Evolutionary conservation across 2,797 vertebrate species (phyloP), one percentile per base, ranked within the genome.

Genomic region (Clarias platycephalus): DNA sequence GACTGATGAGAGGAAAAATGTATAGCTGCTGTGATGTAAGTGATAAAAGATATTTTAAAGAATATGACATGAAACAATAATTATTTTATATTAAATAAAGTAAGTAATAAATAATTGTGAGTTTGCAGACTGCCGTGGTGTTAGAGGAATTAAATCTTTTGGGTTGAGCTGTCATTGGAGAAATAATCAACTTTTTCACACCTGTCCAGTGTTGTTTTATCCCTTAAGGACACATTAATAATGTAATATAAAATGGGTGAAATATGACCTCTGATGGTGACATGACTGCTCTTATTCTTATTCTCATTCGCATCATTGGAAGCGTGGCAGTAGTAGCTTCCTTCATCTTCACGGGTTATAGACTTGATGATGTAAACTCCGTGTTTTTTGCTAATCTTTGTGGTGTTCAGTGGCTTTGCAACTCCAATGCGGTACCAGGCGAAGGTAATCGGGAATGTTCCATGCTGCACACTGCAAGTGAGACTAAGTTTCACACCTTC

Each of bases 401-500:
- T 0, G 5, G 26, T 86, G n/a, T 0, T 0, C 0, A 93, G 76
- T 0, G 71, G 2, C 0, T 0, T 13, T 4, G 4, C 0, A 9
- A 0, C 22, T 6, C 49, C 28, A 0, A 0, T 18, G 78, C 87
- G 90, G 90, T 91, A 92, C 93, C 93, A 95, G 68, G 84, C 90
- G 88, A 94, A 94, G 81, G 0, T 92, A 72, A 95, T 55, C 70
- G 95, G 94, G 16, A 24, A 26, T 6, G 92, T 90, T 20, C 94
- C 94, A n/a, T 53, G 85, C 24, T 89, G n/a, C 5, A 95, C 91
- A 0, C 77, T 87, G 86, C 95, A 95, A 80, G n/a, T 0, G 0
- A 95, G 90, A 34, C 2, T 88, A 79, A 95, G n/a, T n/a, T 89
- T 81, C 67, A 89, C 85, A 0, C 93, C 93, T 80, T 95, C 94